Evolutionary conservation across 2,113 vertebrate species (phyloP).

Genomic region (Poeciliopsis occidentalis): DNA sequence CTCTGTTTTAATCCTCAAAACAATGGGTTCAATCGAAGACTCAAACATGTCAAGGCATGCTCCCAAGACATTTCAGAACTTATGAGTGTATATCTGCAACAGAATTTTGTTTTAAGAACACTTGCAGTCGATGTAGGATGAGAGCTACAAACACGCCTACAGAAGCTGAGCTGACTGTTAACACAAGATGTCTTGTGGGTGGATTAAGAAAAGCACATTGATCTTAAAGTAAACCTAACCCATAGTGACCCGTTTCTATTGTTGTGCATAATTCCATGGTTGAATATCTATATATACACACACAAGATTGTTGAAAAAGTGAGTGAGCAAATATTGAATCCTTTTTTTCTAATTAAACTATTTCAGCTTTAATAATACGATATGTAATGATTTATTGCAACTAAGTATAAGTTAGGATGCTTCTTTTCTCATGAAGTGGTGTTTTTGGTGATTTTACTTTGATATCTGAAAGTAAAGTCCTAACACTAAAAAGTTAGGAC

Average conservation of each 20-base stretch:
- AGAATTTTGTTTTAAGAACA: not conserved
- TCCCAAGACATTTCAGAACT: not conserved
- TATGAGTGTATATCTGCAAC: not conserved
- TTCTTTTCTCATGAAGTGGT: not conserved
- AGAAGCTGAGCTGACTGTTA: constrained; percentile 5
- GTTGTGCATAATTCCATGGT: not conserved
- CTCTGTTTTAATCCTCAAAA: not conserved
- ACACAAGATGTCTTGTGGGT: constrained; percentile 1
- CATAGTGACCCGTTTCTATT: not conserved
- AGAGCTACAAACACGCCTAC: not conserved
- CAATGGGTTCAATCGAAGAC: not conserved
- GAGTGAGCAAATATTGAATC: not conserved
- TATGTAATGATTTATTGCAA: not conserved
- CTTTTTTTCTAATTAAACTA: not conserved
- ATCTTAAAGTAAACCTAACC: not conserved
- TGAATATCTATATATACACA: not conserved
- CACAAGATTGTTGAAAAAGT: not conserved
- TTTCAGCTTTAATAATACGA: not conserved
- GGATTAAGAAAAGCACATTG: constrained; percentile 10
- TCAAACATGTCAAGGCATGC: not conserved
- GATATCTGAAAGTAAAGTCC: no score
- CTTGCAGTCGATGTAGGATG: not conserved
- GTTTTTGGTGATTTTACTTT: no score
- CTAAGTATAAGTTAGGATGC: not conserved
- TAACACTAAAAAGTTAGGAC: no score